phyloP scores from a whole-genome alignment of 2,888 invertebrate genomes.

The Drosophila fungiperda region DNA sequence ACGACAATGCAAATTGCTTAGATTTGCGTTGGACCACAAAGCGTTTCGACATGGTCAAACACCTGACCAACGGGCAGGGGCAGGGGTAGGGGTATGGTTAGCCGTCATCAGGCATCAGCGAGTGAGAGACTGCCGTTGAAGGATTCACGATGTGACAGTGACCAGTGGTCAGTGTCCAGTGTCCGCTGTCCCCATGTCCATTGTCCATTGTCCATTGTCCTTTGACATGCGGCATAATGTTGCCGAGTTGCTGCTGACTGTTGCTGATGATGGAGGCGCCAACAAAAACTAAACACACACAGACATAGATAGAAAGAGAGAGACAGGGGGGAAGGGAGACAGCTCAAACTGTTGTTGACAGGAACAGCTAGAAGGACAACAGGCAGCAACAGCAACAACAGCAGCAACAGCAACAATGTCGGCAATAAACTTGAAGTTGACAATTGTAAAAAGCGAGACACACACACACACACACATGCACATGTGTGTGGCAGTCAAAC shows the following conservation, averaged over 20 bases:
- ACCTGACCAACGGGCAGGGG: constrained; percentile 44
- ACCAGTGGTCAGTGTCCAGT: constrained; percentile 22
- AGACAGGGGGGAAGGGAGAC: constrained; percentile 34
- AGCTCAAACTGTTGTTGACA: constrained; percentile 81
- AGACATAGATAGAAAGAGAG: constrained; percentile 9
- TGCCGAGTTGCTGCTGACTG: constrained; percentile 50
- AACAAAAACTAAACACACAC: constrained; percentile 48
- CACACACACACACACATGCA: constrained; percentile 6
- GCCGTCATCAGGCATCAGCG: constrained; percentile 41
- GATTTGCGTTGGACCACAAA: constrained; percentile 75
- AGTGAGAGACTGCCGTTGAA: constrained; percentile 71
- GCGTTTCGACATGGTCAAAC: constrained; percentile 50
- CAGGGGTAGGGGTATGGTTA: not conserved
- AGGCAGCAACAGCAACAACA: constrained; percentile 36
- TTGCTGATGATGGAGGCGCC: constrained; percentile 48
- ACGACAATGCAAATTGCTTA: constrained; percentile 74
- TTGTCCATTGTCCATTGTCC: constrained; percentile 33
- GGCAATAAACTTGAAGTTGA: constrained; percentile 76
- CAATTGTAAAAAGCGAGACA: constrained; percentile 70
- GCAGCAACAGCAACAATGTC: constrained; percentile 46
- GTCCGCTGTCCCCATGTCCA: constrained; percentile 28
- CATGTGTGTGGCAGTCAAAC: constrained; percentile 30
- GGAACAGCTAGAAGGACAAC: constrained; percentile 62
- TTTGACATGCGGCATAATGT: constrained; percentile 76
- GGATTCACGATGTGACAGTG: constrained; percentile 85